Base-by-base conservation (phyloP, 2,888 invertebrate genomes). In the Pseudococcus viburni region DNA sequence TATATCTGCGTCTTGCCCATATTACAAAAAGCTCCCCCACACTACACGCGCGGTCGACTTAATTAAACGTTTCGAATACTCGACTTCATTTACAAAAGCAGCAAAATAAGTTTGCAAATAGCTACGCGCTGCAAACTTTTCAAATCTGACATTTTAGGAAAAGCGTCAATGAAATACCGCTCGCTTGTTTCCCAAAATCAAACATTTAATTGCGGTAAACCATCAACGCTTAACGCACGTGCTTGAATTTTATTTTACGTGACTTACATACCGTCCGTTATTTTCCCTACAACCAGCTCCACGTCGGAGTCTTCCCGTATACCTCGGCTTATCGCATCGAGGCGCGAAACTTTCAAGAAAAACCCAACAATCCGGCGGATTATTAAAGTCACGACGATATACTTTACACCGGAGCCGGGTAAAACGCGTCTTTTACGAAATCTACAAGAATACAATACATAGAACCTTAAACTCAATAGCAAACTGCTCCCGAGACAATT, bases 121-220 rank as follows among this genome's bases (percentile, higher is more conserved):
- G 59, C 59, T 59, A 59, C 73, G 80, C 80, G 22, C 80, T 42
- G 42, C 80, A 80, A 80, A 80, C 42, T 80, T 80, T 80, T 80
- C 80, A 80, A 80, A 80, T 80, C 80, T 80, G 80, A 80, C 80
- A 80, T 80, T 80, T 80, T n/a, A 22, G 26, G 80, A 80, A 42
- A 80, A 80, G 80, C 80, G 59, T 59, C 59, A 85, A 85, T 55
- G 85, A 85, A 85, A 80, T 80, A 80, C n/a, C 85, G 85, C 51
- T 84, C 84, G 48, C 85, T 85, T 85, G 85, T 85, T 85, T 85
- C 85, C 42, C 59, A 85, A 85, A 85, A 85, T 85, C 85, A 85
- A 85, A 85, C 85, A 85, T 85, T 85, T 85, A 85, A 85, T 85
- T 59, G 85, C 85, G 85, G 85, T 85, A 85, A 59, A 85, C 85